phyloP scores from a whole-genome alignment of 2,888 invertebrate genomes.

The Alloplasta piceator region DNA sequence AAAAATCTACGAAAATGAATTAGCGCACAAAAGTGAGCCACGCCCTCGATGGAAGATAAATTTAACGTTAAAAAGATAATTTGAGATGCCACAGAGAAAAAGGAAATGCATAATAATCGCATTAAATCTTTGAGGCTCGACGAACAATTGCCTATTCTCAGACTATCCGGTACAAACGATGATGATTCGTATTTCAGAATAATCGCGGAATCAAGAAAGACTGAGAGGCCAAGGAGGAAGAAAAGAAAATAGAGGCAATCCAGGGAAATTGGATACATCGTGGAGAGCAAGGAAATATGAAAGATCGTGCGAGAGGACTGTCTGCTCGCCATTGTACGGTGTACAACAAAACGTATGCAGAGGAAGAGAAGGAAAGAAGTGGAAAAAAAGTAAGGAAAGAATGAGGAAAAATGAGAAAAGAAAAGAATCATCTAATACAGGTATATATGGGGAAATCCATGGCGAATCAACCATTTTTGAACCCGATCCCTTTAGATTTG shows the following conservation, averaged over 20 bases:
- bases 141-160: too few species aligned
- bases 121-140: too few species aligned
- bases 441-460: slow-evolving; percentile 20
- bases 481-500: too few species aligned
- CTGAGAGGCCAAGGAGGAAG: background rate
- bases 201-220: background rate
- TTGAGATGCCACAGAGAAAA: too few species aligned
- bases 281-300: slow-evolving; percentile 23
- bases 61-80: too few species aligned
- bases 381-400: slow-evolving; percentile 43
- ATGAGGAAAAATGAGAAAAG: slow-evolving; percentile 39
- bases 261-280: slow-evolving; percentile 38
- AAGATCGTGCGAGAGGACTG: slow-evolving; percentile 5
- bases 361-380: slow-evolving; percentile 15
- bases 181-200: too few species aligned
- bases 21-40: too few species aligned
- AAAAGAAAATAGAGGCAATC: slow-evolving; percentile 1
- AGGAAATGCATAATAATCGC: too few species aligned
- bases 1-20: too few species aligned
- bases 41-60: too few species aligned
- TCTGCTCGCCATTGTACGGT: background rate
- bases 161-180: too few species aligned
- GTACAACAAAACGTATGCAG: slow-evolving; percentile 39
- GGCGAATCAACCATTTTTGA: too few species aligned
- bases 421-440: slow-evolving; percentile 38